Percentiles rank a stretch among this genome's conserved stretches.
Evolutionary conservation across 2,888 invertebrate species (phyloP).

Genomic region (Cosmia trapezina): DNA sequence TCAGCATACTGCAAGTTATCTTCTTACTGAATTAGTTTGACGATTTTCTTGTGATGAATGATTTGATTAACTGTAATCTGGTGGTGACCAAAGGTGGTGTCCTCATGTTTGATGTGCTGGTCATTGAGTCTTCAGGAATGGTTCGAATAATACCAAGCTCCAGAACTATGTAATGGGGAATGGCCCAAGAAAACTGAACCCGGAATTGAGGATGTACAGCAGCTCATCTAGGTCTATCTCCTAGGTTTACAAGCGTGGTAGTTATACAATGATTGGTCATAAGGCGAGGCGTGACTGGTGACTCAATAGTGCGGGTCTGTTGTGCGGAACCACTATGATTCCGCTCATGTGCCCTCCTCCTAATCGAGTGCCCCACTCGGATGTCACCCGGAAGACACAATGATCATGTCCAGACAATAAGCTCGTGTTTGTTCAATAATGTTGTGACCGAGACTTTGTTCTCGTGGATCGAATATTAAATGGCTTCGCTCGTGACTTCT

Average conservation of each 20-base stretch:
- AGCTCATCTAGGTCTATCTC: not conserved
- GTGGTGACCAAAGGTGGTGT: not conserved
- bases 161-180: not conserved
- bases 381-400: slow-evolving; percentile 53
- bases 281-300: slow-evolving; percentile 38
- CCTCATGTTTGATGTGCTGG: not conserved
- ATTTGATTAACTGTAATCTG: not conserved
- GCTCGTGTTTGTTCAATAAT: slow-evolving; percentile 35
- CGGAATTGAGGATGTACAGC: not conserved
- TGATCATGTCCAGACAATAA: slow-evolving; percentile 59
- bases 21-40: not conserved
- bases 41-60: not conserved
- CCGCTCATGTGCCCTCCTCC: slow-evolving; percentile 47
- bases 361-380: slow-evolving; percentile 52
- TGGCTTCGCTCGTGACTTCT: slow-evolving; percentile 12
- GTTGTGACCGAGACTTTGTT: slow-evolving; percentile 18
- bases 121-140: not conserved
- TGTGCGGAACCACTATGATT: slow-evolving; percentile 46
- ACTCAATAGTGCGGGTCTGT: slow-evolving; percentile 27
- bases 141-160: not conserved
- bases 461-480: slow-evolving; percentile 30
- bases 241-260: slow-evolving; percentile 26
- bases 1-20: not conserved
- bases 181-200: slow-evolving; percentile 1
- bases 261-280: slow-evolving; percentile 35